Conservation (phyloP, 2,888 invertebrate species). For the Taphrorychus bicolor region DNA sequence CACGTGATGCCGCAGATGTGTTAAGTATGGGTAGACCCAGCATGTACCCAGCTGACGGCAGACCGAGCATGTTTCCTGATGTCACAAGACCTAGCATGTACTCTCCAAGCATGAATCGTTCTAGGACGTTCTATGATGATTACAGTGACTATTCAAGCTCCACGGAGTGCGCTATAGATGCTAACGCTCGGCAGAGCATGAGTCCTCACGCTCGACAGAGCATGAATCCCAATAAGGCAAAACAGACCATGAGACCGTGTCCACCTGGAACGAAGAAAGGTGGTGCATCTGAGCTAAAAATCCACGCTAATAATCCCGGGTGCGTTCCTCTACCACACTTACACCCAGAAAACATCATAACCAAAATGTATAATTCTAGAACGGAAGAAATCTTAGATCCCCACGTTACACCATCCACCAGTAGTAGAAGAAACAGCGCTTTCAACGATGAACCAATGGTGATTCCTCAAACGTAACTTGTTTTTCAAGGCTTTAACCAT, state of each 20-base stretch:
- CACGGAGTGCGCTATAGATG: not conserved
- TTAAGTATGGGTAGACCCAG: not conserved
- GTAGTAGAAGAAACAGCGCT: conserved; percentile 10
- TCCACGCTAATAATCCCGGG: not conserved
- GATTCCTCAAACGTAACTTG: too few relatives aligned
- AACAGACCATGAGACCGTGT: not conserved
- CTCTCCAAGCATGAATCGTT: not conserved
- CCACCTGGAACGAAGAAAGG: too few relatives aligned
- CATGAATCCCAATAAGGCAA: not conserved
- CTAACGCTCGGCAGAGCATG: not conserved
- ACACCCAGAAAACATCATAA: too few relatives aligned
- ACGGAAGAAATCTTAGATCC: too few relatives aligned
- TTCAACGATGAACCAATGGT: conserved; percentile 13
- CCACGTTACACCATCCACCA: not conserved
- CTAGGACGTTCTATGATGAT: too few relatives aligned
- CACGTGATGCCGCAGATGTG: too few relatives aligned
- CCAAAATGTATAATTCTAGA: too few relatives aligned
- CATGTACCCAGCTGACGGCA: not conserved
- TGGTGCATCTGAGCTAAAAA: too few relatives aligned
- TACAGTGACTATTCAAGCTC: not conserved
- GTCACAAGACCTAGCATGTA: not conserved
- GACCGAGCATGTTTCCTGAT: not conserved
- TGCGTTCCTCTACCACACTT: too few relatives aligned
- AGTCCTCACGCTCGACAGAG: not conserved
- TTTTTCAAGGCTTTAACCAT: too few relatives aligned